Evolutionary conservation across 2,797 vertebrate species (phyloP).

Genomic region (Chromobotia macracanthus): DNA sequence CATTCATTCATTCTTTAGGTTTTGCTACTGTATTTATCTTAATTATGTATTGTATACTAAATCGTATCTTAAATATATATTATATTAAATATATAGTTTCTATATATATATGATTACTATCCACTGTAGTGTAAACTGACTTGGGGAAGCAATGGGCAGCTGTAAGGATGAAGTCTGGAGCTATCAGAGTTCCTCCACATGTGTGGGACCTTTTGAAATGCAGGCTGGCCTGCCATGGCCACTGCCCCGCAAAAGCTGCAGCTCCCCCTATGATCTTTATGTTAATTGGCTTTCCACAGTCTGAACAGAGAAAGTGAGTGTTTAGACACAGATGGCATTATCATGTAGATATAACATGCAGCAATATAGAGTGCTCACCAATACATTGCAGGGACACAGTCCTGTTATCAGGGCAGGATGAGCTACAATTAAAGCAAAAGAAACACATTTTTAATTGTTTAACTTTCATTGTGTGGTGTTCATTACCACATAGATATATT

Average conservation of each 20-base stretch:
- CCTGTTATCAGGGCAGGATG: conserved; percentile 69
- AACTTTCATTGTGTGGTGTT: not conserved
- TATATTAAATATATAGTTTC: not conserved
- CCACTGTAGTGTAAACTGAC: conserved; percentile 67
- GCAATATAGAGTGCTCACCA: conserved; percentile 70
- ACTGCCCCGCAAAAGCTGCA: conserved; percentile 69
- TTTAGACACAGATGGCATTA: conserved; percentile 11
- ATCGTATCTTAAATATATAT: no score
- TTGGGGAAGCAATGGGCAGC: conserved; percentile 84
- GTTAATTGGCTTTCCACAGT: conserved; percentile 73
- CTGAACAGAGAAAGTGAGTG: conserved; percentile 59
- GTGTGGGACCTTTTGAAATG: conserved; percentile 66
- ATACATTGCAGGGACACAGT: conserved; percentile 78
- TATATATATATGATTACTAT: not conserved
- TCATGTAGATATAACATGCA: not conserved
- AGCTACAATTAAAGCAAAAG: conserved; percentile 64
- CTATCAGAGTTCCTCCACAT: conserved; percentile 82
- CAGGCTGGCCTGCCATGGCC: conserved; percentile 87
- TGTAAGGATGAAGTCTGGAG: conserved; percentile 78
- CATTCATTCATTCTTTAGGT: not conserved
- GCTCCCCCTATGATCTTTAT: conserved; percentile 80
- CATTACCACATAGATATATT: not conserved
- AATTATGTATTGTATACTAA: no score
- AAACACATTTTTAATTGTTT: not conserved
- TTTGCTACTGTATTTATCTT: not conserved